Conservation (phyloP, 2,888 invertebrate genomes). For the Drepanosiphum platanoidis region DNA sequence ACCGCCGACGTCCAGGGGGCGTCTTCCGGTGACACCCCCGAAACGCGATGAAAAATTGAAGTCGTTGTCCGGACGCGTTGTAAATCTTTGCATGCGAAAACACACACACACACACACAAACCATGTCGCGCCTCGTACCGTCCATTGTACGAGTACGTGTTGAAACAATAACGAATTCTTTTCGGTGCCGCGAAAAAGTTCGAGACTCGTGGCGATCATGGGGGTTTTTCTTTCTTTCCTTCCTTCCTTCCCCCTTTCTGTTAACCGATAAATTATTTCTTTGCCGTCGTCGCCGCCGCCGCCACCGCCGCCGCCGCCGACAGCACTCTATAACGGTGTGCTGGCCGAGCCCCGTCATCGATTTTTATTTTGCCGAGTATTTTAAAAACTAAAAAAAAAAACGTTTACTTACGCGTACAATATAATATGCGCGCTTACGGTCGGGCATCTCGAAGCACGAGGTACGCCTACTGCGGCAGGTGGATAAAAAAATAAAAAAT, state of each 20-base stretch:
- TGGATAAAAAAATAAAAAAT: too few relatives aligned
- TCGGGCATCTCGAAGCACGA: too few relatives aligned
- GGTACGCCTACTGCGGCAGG: too few relatives aligned
- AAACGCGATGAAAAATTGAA: slow-evolving; percentile 52
- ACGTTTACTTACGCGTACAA: too few relatives aligned
- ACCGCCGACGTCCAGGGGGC: slow-evolving; percentile 43
- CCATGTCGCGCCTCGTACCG: background rate
- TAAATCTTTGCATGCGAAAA: too few relatives aligned
- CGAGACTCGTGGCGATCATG: background rate
- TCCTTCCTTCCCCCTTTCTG: background rate
- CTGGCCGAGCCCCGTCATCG: background rate
- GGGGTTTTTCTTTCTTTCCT: background rate
- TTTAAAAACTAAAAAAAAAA: too few relatives aligned
- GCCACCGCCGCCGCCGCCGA: background rate
- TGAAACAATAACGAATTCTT: slow-evolving; percentile 44
- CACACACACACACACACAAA: background rate
- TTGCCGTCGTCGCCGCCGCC: background rate
- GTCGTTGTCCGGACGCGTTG: slow-evolving; percentile 36
- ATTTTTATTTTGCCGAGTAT: background rate
- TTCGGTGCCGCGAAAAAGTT: slow-evolving; percentile 6
- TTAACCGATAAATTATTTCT: slow-evolving; percentile 2
- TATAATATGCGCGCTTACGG: too few relatives aligned
- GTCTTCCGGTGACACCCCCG: slow-evolving; percentile 51
- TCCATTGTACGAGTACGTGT: background rate
- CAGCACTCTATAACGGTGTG: background rate